phyloP scores from a whole-genome alignment of 2,888 invertebrate genomes.

The Galerucella nymphaeae region DNA sequence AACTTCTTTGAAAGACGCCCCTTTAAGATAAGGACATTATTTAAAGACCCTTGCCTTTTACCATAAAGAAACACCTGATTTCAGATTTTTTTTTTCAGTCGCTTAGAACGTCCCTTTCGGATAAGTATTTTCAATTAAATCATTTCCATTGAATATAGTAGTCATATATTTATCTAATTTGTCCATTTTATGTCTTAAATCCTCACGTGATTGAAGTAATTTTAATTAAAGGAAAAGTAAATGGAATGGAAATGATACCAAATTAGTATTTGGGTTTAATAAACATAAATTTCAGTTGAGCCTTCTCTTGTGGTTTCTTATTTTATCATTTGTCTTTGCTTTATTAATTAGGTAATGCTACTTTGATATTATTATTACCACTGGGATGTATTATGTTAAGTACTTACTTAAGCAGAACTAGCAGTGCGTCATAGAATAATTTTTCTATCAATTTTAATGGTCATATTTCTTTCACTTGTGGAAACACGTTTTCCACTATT shows the following conservation, averaged over 20 bases:
- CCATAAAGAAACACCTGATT: constrained; percentile 4
- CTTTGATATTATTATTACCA: neutral
- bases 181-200: no score
- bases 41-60: constrained; percentile 1
- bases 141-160: neutral
- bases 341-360: neutral
- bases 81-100: neutral
- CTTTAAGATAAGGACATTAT: neutral
- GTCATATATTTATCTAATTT: no score
- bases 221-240: neutral
- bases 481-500: no score
- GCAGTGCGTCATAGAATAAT: no score
- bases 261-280: constrained; percentile 54
- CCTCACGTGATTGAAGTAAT: neutral
- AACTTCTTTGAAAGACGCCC: constrained; percentile 9
- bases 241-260: constrained; percentile 51
- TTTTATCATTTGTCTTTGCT: constrained; percentile 39
- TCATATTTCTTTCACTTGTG: no score
- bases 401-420: no score
- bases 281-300: constrained; percentile 57
- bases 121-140: neutral
- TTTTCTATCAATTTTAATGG: no score
- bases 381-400: no score
- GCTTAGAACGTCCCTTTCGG: neutral
- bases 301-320: constrained; percentile 48